These are phyloP conservation scores for Cebus imitator DNA, from an alignment of 2,113 vertebrate genomes.

Conservation along the genomic window DNA sequence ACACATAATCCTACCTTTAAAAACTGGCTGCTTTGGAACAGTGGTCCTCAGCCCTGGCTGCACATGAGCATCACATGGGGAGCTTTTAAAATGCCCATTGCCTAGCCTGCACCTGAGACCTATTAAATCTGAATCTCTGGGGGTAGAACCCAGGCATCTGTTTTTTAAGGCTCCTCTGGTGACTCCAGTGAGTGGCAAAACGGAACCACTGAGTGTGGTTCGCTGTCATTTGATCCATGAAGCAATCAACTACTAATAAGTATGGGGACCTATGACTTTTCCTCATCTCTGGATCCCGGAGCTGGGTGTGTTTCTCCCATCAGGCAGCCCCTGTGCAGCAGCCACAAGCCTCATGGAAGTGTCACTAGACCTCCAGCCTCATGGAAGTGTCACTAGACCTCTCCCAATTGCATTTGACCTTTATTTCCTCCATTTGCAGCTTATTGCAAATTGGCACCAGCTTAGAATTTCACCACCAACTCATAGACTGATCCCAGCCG, in stretches of 20 bases:
- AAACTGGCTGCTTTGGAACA: not conserved
- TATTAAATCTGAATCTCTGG: not conserved
- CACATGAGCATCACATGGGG: not conserved
- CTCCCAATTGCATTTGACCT: not conserved
- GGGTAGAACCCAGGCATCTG: not conserved
- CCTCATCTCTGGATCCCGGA: not conserved
- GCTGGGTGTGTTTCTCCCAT: not conserved
- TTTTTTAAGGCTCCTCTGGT: not conserved
- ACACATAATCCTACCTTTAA: not conserved
- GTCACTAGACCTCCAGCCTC: not conserved
- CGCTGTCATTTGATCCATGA: not conserved
- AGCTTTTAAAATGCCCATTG: not conserved
- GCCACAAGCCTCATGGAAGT: not conserved
- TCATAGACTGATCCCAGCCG: not conserved
- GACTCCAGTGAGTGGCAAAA: not conserved
- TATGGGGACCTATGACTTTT: not conserved
- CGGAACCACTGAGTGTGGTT: not conserved
- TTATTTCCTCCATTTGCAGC: not conserved
- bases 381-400: not conserved
- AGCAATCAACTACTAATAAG: no score
- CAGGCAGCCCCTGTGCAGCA: not conserved
- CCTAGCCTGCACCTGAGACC: not conserved
- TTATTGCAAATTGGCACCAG: not conserved
- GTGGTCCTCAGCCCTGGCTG: not conserved
- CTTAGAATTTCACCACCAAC: constrained; percentile 7